A percentile compares a stretch with the other conserved stretches of the same genome.
phyloP scores from a whole-genome alignment of 2,888 invertebrate genomes.

The Hoplodrina ambigua region DNA sequence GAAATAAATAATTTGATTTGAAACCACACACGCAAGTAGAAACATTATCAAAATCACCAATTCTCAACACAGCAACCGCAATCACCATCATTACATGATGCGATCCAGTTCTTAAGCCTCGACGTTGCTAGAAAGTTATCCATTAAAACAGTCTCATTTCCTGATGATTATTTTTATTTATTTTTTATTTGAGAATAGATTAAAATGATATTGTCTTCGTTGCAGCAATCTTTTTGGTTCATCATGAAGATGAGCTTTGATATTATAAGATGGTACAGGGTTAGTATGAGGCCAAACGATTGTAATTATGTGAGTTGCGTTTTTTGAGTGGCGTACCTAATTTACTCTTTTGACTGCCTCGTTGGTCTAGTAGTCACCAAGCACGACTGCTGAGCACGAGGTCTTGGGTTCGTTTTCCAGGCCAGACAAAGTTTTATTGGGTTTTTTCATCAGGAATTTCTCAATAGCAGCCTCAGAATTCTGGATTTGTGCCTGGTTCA shows the following conservation, averaged over 20 bases:
- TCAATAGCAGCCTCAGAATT: too few relatives aligned
- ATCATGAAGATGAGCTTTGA: constrained; percentile 5
- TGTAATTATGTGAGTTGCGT: too few relatives aligned
- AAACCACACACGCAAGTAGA: neutral
- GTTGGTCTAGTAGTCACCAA: too few relatives aligned
- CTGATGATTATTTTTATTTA: constrained; percentile 18
- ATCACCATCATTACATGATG: constrained; percentile 13
- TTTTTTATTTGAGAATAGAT: constrained; percentile 18
- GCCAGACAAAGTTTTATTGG: too few relatives aligned
- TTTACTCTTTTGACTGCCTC: too few relatives aligned
- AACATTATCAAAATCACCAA: neutral
- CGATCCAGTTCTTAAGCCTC: constrained; percentile 40
- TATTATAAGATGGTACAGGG: neutral
- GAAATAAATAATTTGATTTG: too few relatives aligned
- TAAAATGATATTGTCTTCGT: constrained; percentile 14
- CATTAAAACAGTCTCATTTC: constrained; percentile 44
- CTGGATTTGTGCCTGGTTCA: too few relatives aligned
- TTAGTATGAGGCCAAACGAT: too few relatives aligned
- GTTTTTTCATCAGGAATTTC: too few relatives aligned
- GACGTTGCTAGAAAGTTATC: constrained; percentile 31
- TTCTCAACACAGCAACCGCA: constrained; percentile 9
- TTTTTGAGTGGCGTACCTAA: too few relatives aligned
- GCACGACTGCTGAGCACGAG: too few relatives aligned
- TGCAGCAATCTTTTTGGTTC: constrained; percentile 11
- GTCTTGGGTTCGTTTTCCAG: too few relatives aligned